Base-by-base conservation (phyloP, 2,888 invertebrate species). In the Lysandra coridon region DNA sequence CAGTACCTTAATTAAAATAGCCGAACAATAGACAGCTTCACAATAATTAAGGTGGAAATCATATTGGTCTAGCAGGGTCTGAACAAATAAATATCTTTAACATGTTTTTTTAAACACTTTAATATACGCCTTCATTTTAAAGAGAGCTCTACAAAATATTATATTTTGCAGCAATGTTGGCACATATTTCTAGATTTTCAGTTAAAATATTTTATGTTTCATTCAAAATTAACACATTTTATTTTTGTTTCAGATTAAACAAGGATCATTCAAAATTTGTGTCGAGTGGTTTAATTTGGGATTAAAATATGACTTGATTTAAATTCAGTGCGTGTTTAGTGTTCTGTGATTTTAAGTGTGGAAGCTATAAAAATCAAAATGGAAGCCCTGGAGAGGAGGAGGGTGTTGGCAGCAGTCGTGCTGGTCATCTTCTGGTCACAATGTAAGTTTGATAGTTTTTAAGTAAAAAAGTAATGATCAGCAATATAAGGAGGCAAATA, bases 301-400 rank as follows among this genome's bases (percentile, higher is more conserved):
- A 30, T 33, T 76, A 76, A 76, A 76, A 62, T 78, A 83, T 84
- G 84, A 83, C 84, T 82, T 84, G 80, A 84, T 69, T 69, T 69
- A 69, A 37, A 37, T 69, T 69, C 49, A 73, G 80, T 81, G 81
- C 80, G 40, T 79, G 73, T 4, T 80, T 73, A 80, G 79, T 81
- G 79, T 75, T 57, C 53, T 78, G 78, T 57, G 53, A 80, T 79
- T 44, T 17, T 62, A 81, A 79, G 78, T 30, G 74, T 78, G 75
- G 80, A 44, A 80, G 79, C 77, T 76, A 53, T 78, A 80, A 81
- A 80, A 75, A 79, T 79, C 80, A 90, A 87, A 90, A 94, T 94
- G 94, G 94, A 94, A 86, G 94, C 92, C 62, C 85, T 92, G 80
- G 94, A 94, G 84, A 88, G 94, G 86, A 88, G 92, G 86, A 88